Base-by-base conservation (phyloP, 2,113 vertebrate species). In the Paradisaea rubra region DNA sequence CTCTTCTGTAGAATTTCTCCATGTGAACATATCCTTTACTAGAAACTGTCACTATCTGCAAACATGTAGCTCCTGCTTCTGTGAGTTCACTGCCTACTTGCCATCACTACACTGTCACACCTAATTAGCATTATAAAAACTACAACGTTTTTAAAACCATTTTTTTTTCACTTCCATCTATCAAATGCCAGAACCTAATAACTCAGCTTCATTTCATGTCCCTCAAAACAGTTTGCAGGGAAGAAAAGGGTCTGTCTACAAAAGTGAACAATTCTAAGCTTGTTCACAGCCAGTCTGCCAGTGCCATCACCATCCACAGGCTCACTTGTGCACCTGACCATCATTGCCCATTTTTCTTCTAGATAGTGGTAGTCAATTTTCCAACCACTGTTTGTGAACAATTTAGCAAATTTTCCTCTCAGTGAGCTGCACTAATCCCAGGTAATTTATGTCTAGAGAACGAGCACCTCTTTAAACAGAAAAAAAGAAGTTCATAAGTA, bases 41-140 rank as follows among this genome's bases (percentile, higher is more conserved):
- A 88, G 79, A 78, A 90, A 44, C 24, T 78, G 78, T 57, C 89
- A 90, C 6, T 68, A 90, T 74, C 72, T 88, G 93, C 91, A 95
- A 95, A 97, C 88, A 91, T 49, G 49, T n/a, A 81, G 69, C 21
- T 90, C 83, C 89, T 92, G 56, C 69, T 88, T 49, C 86, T 47
- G 35, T n/a, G 42, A 54, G 65, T 54, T 42, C 27, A 74, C 85
- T 87, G 83, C 92, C 95, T 96, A 88, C 93, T 47, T 94, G 50
- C 80, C 47, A 88, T 66, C 88, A 91, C 28, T 69, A 59, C 35
- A 70, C 64, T 94, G 93, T 89, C 94, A 95, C 33, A 59, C 31
- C 53, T 59, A 63, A 96, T 88, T 74, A 91, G 64, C 89, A 90
- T 93, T 30, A 95, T 7, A 95, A 94, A 73, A 90, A 66, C 33